Evolutionary conservation across 2,888 invertebrate species (phyloP).

Genomic region (Galerucella nymphaeae): DNA sequence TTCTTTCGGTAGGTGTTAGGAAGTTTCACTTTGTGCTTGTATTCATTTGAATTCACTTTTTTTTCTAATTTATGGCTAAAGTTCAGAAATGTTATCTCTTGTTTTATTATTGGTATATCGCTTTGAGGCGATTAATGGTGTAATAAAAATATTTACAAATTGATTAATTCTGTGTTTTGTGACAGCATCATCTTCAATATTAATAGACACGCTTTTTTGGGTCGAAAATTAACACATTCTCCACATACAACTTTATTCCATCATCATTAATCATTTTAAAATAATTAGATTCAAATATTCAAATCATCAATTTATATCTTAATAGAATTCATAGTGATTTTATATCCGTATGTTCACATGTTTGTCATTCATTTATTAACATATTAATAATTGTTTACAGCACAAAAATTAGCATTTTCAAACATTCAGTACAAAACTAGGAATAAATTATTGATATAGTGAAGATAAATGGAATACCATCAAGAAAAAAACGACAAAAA

Average conservation of each 20-base stretch:
- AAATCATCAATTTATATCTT: neutral
- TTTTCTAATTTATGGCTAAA: too few relatives aligned
- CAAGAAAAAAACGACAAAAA: too few relatives aligned
- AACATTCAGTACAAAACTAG: neutral
- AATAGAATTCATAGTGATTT: constrained; percentile 9
- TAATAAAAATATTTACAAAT: neutral
- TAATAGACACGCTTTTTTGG: neutral
- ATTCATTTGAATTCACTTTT: too few relatives aligned
- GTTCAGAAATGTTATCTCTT: neutral
- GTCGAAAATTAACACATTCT: neutral
- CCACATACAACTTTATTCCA: neutral
- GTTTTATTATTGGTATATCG: neutral
- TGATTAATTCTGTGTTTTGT: neutral
- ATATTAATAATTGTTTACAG: neutral
- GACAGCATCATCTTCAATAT: neutral
- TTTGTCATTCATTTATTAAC: neutral
- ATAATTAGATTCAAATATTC: neutral
- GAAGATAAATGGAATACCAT: neutral
- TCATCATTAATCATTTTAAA: constrained; percentile 3
- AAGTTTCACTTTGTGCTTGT: too few relatives aligned
- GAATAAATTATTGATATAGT: neutral
- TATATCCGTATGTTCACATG: constrained; percentile 1
- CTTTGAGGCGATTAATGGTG: neutral
- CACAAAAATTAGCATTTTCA: neutral
- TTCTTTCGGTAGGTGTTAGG: too few relatives aligned